These are phyloP conservation scores for Didymodactylos carnosus DNA, from an alignment of 2,888 invertebrate species.

Conservation along the genomic window DNA sequence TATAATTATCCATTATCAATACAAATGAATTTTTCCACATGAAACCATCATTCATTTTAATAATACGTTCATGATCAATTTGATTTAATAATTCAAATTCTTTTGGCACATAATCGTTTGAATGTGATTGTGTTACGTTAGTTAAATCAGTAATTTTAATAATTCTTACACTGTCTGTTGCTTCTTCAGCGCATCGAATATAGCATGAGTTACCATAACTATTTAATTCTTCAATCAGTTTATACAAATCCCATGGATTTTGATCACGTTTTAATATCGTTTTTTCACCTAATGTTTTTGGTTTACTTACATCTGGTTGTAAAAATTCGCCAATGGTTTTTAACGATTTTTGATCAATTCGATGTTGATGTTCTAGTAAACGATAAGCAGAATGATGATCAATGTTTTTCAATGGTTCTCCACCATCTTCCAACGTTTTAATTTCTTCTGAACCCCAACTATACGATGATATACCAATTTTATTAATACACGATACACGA, in stretches of 20 bases:
- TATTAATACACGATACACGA: conserved; percentile 64
- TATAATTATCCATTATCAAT: neutral
- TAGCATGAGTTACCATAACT: neutral
- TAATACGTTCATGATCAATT: neutral
- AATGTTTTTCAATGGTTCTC: neutral
- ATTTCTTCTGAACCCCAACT: conserved; percentile 49
- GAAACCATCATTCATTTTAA: neutral
- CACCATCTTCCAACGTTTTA: neutral
- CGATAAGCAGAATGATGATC: neutral
- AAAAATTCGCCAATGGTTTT: neutral
- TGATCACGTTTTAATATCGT: neutral
- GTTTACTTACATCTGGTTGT: neutral
- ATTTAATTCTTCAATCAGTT: neutral
- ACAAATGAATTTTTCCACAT: neutral
- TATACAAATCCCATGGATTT: conserved; percentile 2
- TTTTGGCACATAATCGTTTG: neutral
- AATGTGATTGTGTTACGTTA: too few relatives aligned
- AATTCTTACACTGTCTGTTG: neutral
- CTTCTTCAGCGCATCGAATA: neutral
- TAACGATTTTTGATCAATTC: neutral
- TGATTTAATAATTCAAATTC: neutral
- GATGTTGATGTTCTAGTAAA: neutral
- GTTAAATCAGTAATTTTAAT: neutral
- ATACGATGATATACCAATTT: conserved; percentile 76
- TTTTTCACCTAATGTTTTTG: neutral